Conservation (phyloP, 2,113 vertebrate species). For the Ramphastos sulfuratus region DNA sequence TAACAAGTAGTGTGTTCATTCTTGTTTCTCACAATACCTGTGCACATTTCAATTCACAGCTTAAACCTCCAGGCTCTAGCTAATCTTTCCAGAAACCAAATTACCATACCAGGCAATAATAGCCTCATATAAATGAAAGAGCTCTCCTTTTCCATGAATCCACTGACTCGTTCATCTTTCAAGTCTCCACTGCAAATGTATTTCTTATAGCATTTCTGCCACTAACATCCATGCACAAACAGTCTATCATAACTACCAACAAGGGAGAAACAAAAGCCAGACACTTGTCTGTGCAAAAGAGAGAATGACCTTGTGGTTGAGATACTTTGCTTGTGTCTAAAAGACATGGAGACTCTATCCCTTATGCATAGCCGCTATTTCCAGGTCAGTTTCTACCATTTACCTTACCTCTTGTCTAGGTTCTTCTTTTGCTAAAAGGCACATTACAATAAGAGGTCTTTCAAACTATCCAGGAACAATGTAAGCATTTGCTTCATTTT, state of each 20-base stretch:
- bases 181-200: accelerated
- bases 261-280: background rate
- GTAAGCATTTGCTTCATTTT: background rate
- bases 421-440: background rate
- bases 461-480: background rate
- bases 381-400: background rate
- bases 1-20: background rate
- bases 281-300: background rate
- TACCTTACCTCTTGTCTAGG: background rate
- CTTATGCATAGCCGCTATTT: background rate
- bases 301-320: background rate
- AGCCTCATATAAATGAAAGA: background rate
- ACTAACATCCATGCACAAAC: background rate
- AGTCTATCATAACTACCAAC: background rate
- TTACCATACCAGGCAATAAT: background rate
- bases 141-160: background rate
- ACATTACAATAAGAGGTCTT: background rate
- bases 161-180: background rate
- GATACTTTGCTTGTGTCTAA: background rate
- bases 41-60: background rate
- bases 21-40: background rate
- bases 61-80: background rate
- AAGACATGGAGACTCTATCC: background rate
- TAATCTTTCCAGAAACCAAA: constrained; percentile 20
- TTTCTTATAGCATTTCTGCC: background rate